Base-by-base conservation (phyloP, 2,888 invertebrate genomes). In the Drosophila parthenogenetica region DNA sequence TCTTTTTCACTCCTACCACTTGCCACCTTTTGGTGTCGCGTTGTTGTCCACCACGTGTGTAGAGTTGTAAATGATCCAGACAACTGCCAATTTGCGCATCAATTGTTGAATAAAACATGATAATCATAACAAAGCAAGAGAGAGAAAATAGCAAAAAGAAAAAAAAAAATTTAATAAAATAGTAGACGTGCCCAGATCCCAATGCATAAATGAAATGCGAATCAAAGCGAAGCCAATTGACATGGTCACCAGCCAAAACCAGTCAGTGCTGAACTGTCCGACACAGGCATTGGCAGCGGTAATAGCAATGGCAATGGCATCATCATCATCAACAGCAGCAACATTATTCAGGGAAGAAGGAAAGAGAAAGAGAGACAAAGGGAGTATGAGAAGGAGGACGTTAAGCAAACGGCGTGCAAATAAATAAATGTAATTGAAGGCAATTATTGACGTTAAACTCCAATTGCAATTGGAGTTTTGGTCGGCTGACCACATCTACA, bases 81-180 rank as follows among this genome's bases (percentile, higher is more conserved):
- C 85, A 89, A 86, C 85, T 89, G 85, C 87, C 89, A 86, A 86
- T 86, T 86, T 86, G 89, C 84, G 85, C 89, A 81, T 86, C 85
- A 86, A 86, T 89, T 86, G 89, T 87, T 86, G 85, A 87, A 86
- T 89, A 88, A 89, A 88, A 87, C 89, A 85, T 85, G 89, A 88
- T 87, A 85, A 88, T 85, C 88, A 83, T 87, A 83, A 87, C 84
- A 82, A 82, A 87, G 81, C 69, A 50, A 46, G 37, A 39, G 19
- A 17, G 51, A 29, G 13, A 54, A 29, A 39, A 60, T 39, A 54
- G 48, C 29, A 29, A 29, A 29, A 58, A 39, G 48, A 29, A 40
- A 45, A 42, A 66, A 69, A 46, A 53, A 68, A 81, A 76, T 74
- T 64, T 80, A 87, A 82, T 79, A 80, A 86, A 81, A 87, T 84